Evolutionary conservation across 2,888 invertebrate genomes (phyloP), one percentile per base, ranked within the genome.

Genomic region (Dasypogon diadema): DNA sequence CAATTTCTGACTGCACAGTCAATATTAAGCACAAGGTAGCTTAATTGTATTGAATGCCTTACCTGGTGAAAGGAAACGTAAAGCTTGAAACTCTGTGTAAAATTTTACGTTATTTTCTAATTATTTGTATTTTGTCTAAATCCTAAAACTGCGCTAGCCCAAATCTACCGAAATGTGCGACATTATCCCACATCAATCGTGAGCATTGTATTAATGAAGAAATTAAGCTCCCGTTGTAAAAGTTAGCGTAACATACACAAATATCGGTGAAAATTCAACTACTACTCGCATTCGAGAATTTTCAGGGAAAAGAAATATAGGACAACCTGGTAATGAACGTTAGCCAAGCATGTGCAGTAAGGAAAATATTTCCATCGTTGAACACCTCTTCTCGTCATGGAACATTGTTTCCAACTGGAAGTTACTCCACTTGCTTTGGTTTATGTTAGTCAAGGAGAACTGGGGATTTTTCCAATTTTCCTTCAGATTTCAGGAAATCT

Each of bases 301-400:
- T 42, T 42, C 42, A 42, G 12, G 42, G 42, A 42, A 42, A 42
- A 42, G 2, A 58, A 58, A 58, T 30, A 30, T 58, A 55, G 55
- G 22, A 22, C 72, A 72, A 14, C 54, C 70, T 54, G 34, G 54
- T 55, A 55, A 72, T 21, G 34, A 54, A 54, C 16, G 37, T n/a
- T 18, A 21, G 8, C 16, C n/a, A 46, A 55, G 55, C 72, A 55
- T 72, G 72, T 34, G 72, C 72, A 34, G 54, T 6, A 54, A 21
- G 21, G 8, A 8, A 18, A 54, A 10, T 21, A 54, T 18, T 54
- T 18, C 54, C 22, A 54, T 22, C 6, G 54, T 18, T 54, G 54
- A 21, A 54, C 54, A 54, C 54, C 4, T 54, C 12, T 6, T 18
- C 21, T 21, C 18, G 5, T 1, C 54, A 18, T 54, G 21, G 54